Base-by-base conservation (phyloP, 2,113 vertebrate species). In the Glaucidium brasilianum region DNA sequence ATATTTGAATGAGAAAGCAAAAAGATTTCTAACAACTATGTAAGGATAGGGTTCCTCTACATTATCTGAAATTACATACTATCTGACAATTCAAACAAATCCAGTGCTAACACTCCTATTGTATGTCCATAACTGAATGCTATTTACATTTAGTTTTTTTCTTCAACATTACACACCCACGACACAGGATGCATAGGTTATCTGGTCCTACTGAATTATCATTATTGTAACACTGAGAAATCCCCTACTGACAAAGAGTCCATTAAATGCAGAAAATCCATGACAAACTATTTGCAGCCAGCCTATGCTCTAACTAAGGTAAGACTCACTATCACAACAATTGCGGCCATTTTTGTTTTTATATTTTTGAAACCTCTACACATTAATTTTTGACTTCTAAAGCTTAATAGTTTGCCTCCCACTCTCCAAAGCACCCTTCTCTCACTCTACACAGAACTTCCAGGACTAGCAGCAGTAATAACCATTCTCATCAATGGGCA, bases 21-120 rank as follows among this genome's bases (percentile, higher is more conserved):
- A 93, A 94, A 39, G 50, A 71, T 80, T 92, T 68, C 55, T 89
- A 86, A 92, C 55, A 71, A 71, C 72, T 85, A 43, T 68, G 45
- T 55, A 83, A 85, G 56, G 90, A 96, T 5, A 75, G 72, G 30
- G 50, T 6, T 94, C 76, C 87, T 92, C 76, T 85, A 22, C n/a
- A 59, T 66, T 85, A 87, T 50, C 64, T 91, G 52, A 85, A 85
- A 77, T 11, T 55, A 85, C 56, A 58, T 1, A 2, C 39, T 77
- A 90, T 82, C 76, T 94, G 84, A 90, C 78, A 94, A 90, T 39
- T 90, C 91, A 91, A 93, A 96, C 80, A 96, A 87, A 84, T 59
- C 59, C 80, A 58, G 11, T 3, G 18, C 55, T 47, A 77, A 58
- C 13, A 9, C 60, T 59, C 27, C 16, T 35, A 32, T 32, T 67